Base-by-base conservation (phyloP, 2,888 invertebrate species). In the Netelia virgata region DNA sequence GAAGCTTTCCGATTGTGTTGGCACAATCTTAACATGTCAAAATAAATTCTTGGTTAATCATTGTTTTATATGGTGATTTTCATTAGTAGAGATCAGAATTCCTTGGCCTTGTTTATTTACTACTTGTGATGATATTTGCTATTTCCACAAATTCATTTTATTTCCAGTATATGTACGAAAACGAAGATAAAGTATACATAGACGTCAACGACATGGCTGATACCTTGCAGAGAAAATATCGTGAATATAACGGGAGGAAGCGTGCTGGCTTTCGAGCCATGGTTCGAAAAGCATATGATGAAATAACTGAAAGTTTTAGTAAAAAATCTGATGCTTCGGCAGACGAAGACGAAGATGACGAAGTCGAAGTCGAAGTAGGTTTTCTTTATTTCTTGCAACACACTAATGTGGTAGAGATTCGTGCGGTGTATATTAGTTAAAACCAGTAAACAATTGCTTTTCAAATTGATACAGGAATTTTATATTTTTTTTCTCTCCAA, bases 131-230 rank as follows among this genome's bases (percentile, higher is more conserved):
- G n/a, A n/a, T n/a, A n/a, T n/a, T n/a, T n/a, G n/a, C n/a, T n/a
- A n/a, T n/a, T n/a, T n/a, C n/a, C n/a, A n/a, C n/a, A n/a, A n/a
- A 3, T 47, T 11, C 3, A 10, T 70, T 83, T 80, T 87, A 82
- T 75, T 94, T 94, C 59, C 89, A 97, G 95, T 97, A 97, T 92
- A 95, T 98, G 90, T 97, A 97, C 87, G 96, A 96, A 89, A 97
- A 97, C 94, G 96, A 96, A 85, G 96, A 97, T 90, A 96, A 97
- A 94, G 96, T 96, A 8, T 97, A 96, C 92, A 96, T 98, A 87
- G 97, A 98, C 95, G 96, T 97, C 81, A 96, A 96, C 91, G 96
- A 96, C 91, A 97, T 98, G 97, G 97, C 97, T 89, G 96, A 97
- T 92, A 95, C 96, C 89, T 95, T 98, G 74, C 97, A 97, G 94